Evolutionary conservation across 2,113 vertebrate species (phyloP), one percentile per base, ranked within the genome.

Genomic region (Sciurus niger): DNA sequence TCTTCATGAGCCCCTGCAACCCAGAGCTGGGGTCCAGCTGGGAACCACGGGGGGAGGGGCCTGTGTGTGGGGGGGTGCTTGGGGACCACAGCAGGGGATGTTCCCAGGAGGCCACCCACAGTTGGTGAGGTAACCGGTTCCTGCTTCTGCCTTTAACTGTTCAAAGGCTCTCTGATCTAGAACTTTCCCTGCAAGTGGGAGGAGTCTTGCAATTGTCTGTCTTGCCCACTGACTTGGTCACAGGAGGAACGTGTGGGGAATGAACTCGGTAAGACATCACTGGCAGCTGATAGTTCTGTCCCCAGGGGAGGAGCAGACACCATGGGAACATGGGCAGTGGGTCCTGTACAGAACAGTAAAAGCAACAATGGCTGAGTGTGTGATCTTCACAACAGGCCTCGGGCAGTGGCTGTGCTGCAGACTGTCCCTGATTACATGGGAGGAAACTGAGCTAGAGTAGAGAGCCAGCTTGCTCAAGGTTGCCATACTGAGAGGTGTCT

Each of bases 211-310:
- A 30, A 10, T 22, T 6, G 80, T 28, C 55, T 80, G 9, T 32
- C 60, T 63, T 76, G 8, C 30, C n/a, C 25, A 55, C 55, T 25
- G 16, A 11, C 72, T 53, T 14, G 77, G 34, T 30, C 6, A 10
- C 4, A 53, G 77, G 20, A 84, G 24, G 13, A 25, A 3, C 0
- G 1, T 43, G 30, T 65, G 10, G 67, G n/a, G 22, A 10, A 8
- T 3, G 0, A 43, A 22, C 55, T 58, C 20, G 0, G 8, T 8
- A 20, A 8, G 55, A 58, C 7, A 20, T 8, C 6, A 20, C 55
- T 40, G 40, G 40, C 3, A 40, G 2, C 40, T 40, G 40, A 40
- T 40, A 40, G 40, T 40, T 40, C 40, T 40, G 40, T 40, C 40
- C 40, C 40, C 40, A 40, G 40, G 40, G 40, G 40, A 40, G 40